Evolutionary conservation across 2,888 invertebrate genomes (phyloP), one percentile per base, ranked within the genome.

Genomic region (Ormyrus pomaceus): DNA sequence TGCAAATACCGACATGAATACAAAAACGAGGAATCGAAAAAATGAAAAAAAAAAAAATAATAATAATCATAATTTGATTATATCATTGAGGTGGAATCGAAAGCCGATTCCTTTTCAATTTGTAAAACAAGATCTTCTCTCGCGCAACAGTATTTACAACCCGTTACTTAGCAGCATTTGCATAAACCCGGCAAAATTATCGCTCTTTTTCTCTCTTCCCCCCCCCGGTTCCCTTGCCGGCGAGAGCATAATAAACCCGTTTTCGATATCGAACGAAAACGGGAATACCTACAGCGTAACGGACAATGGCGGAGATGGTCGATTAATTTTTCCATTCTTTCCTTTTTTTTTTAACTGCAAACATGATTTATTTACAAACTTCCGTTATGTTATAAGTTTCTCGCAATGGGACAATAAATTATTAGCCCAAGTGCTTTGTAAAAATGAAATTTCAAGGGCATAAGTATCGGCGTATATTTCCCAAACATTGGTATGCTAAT

Each of bases 101-200:
- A 73, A 73, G 59, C 50, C 71, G 55, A 72, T 81, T 77, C 70
- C 55, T 56, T 71, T 77, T 73, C 73, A 70, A 70, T 79, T 79
- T 79, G 74, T 79, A 79, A 74, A 74, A 65, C 79, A 74, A 70
- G 69, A 50, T 69, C 79, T 61, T 7, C 56, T 10, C 34, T 48
- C 64, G 13, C 10, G 62, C 46, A 13, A n/a, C 34, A 13, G 62
- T 74, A 75, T 75, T 69, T 55, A 45, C 68, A 50, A 46, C 56
- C 64, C 50, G 71, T 46, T n/a, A 55, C 11, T 19, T 51, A 55
- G 10, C 53, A 13, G 5, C n/a, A 74, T 79, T 79, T 79, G 69
- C 79, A 79, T 79, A 74, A 79, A 58, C 70, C 74, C 51, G 51
- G 65, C 48, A 74, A 74, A 79, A 79, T 79, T 79, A 79, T 74